A percentile compares a stretch with the other conserved stretches of the same genome.
These are phyloP conservation scores for Habrosyne pyritoides DNA, from an alignment of 2,888 invertebrate species.

Conservation along the genomic window DNA sequence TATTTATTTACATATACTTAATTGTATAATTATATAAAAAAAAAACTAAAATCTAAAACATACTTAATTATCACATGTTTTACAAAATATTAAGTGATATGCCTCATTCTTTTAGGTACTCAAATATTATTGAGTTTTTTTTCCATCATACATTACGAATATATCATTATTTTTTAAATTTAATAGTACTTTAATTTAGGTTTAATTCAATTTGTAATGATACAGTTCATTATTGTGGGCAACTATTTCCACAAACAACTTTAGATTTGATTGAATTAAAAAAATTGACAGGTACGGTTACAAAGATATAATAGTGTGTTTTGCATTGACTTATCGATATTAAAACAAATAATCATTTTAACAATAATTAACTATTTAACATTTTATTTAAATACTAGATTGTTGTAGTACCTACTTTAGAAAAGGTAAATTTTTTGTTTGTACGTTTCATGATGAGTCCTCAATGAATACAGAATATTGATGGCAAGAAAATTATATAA, in stretches of 20 bases:
- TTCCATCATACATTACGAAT: constrained; percentile 14
- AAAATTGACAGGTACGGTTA: not conserved
- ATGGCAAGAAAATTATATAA: not conserved
- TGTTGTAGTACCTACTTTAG: not conserved
- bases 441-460: not conserved
- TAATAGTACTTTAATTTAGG: no score
- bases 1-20: constrained; percentile 14
- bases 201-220: not conserved
- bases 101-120: constrained; percentile 12
- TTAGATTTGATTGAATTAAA: not conserved
- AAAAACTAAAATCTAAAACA: constrained; percentile 12
- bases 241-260: no score
- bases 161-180: constrained; percentile 16
- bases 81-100: constrained; percentile 18
- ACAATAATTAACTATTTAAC: not conserved
- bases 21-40: constrained; percentile 17
- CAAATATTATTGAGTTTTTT: constrained; percentile 9
- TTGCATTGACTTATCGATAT: constrained; percentile 13
- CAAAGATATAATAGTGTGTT: not conserved
- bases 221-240: no score
- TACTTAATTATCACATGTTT: constrained; percentile 24
- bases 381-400: not conserved
- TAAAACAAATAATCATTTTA: not conserved
- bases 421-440: not conserved
- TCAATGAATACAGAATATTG: not conserved